Base-by-base conservation (phyloP, 2,888 invertebrate species). In the Argyresthia albistria region DNA sequence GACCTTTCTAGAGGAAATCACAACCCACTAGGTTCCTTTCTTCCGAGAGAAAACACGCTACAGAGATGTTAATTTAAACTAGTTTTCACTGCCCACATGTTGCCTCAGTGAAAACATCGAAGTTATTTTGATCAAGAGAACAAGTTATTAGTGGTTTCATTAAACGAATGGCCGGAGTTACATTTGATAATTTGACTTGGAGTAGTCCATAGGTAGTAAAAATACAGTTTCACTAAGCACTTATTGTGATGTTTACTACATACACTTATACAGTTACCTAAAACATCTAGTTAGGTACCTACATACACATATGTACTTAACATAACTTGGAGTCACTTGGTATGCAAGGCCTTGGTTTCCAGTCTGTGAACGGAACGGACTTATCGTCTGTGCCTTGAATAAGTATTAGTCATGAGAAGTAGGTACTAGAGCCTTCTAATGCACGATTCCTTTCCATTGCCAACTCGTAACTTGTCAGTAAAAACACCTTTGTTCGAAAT, bases 321-420 rank as follows among this genome's bases (percentile, higher is more conserved):
- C n/a, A n/a, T n/a, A n/a, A n/a, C n/a, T n/a, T n/a, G n/a, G n/a
- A 36, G 11, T 2, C 36, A 10, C 37, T 48, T 48, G 12, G 36
- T 48, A 48, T 48, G 48, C 48, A 48, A 48, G 64, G 66, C 69
- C 71, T 76, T 73, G 68, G 72, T 76, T 76, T 74, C 73, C 60
- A 75, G 72, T 70, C 66, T 68, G 73, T 72, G 71, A 73, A 72
- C 65, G 71, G 70, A 73, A 73, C 72, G 73, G 71, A 48, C 37
- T 72, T 69, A 63, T 65, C 59, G 59, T 10, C 48, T 76, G 77
- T 79, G 81, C 65, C 65, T 61, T 70, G 81, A 78, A 80, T 82
- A 65, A 46, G 11, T 46, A 46, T 69, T 69, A 46, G 53, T 46
- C 50, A 48, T 53, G 16, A 15, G 35, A 25, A 14, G 48, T 39